These are phyloP conservation scores for Crocuta crocuta DNA, from an alignment of 2,113 vertebrate species.

Conservation along the genomic window DNA sequence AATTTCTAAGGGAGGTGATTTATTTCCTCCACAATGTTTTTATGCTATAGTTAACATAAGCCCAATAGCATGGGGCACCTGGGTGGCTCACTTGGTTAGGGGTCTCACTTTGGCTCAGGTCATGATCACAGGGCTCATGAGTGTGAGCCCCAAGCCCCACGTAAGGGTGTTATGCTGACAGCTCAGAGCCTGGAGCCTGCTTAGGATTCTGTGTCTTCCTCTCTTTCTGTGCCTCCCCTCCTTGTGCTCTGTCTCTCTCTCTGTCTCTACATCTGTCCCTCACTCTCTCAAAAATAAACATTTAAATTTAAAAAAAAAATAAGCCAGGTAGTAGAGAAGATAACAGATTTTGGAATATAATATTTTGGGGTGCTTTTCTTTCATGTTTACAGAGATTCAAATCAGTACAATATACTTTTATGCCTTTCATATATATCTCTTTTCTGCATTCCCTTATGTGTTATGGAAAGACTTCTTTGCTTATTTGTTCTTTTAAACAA, in stretches of 20 bases:
- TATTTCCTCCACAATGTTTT: not conserved
- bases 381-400: not conserved
- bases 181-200: no score
- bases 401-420: not conserved
- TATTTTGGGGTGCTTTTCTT: not conserved
- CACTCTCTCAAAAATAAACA: no score
- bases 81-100: no score
- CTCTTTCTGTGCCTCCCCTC: no score
- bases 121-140: no score
- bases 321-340: not conserved
- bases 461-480: not conserved
- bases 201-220: no score
- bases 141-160: no score
- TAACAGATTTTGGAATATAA: not conserved
- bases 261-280: no score
- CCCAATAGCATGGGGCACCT: not conserved
- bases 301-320: not conserved
- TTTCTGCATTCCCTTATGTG: conserved; percentile 3
- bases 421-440: not conserved
- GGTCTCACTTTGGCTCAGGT: no score
- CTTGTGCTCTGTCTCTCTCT: no score
- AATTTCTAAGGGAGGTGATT: not conserved
- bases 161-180: no score
- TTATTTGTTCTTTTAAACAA: conserved; percentile 62
- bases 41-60: not conserved